Evolutionary conservation across 2,797 vertebrate genomes (phyloP).

Genomic region (Scomberomorus guttatus): DNA sequence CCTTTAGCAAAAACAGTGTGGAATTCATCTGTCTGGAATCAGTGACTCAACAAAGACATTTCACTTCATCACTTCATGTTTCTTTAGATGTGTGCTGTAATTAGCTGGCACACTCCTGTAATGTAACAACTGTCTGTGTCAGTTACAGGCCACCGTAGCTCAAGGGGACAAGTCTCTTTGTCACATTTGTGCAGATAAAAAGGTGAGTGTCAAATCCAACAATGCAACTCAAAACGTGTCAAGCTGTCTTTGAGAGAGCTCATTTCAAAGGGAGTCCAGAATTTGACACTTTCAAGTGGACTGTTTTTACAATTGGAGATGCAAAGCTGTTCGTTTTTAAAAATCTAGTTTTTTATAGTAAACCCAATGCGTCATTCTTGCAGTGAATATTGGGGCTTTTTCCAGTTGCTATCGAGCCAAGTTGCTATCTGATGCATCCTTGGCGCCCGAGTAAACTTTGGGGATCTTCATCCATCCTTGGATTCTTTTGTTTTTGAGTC

Average conservation of each 20-base stretch:
- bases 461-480: not conserved
- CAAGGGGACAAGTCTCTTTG: slow-evolving; percentile 6
- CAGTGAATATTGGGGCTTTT: slow-evolving; percentile 12
- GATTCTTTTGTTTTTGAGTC: not conserved
- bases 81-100: slow-evolving; percentile 36
- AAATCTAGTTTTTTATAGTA: not conserved
- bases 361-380: not conserved
- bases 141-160: slow-evolving; percentile 45
- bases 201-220: slow-evolving; percentile 9
- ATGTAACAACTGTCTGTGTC: slow-evolving; percentile 21
- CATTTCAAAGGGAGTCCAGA: not conserved
- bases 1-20: slow-evolving; percentile 27
- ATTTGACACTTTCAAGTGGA: not conserved
- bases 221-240: not conserved
- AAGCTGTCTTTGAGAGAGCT: not conserved
- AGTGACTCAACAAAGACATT: slow-evolving; percentile 33
- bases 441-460: no score
- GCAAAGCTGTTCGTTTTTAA: not conserved
- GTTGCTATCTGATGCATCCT: not conserved
- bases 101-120: slow-evolving; percentile 27
- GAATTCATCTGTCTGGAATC: slow-evolving; percentile 28
- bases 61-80: not conserved
- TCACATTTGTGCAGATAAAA: slow-evolving; percentile 10
- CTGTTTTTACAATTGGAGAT: not conserved
- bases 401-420: not conserved